Base-by-base conservation (phyloP, 2,113 vertebrate genomes). In the Cinclus cinclus region DNA sequence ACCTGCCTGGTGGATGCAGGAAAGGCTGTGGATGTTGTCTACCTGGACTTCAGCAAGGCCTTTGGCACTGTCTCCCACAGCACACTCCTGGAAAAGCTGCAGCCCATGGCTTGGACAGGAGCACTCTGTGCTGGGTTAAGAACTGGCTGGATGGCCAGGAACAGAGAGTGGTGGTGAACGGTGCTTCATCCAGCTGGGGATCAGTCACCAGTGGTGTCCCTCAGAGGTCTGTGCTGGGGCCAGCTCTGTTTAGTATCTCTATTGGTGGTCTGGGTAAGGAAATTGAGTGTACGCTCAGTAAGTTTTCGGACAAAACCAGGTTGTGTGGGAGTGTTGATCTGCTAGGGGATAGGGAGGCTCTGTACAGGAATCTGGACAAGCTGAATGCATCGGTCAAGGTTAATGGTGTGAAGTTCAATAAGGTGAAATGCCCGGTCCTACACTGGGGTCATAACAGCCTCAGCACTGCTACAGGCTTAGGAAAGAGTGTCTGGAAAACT, bases 91-190 rank as follows among this genome's bases (percentile, higher is more conserved):
- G 42, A 58, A 13, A 49, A 49, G 5, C 28, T 58, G 52, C 18
- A 69, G 53, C n/a, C 42, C 11, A 1, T 0, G 3, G 20, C n/a
- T 47, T 37, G 56, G n/a, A 14, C 44, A 49, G n/a, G 44, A 24
- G 15, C n/a, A 8, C 19, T 39, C 44, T 31, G 0, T 18, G 27
- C n/a, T 76, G n/a, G 9, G 15, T 60, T 31, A 5, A 2, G 44
- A 60, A 15, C 42, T 39, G 56, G 12, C 12, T 49, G 56, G 4
- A 49, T 60, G 44, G 12, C 15, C 0, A 0, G 5, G 16, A 12
- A 6, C 56, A 39, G 44, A 25, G 44, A 7, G 35, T 19, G 28
- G 6, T 23, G 15, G 28, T 25, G 9, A 49, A 11, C 0, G 0
- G 7, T 31, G n/a, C 28, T 49, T 27, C 27, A 49, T 60, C 42